A percentile compares a stretch with the other conserved stretches of the same genome.
These are phyloP conservation scores for Balaenoptera acutorostrata DNA, from an alignment of 2,113 vertebrate genomes.

Conservation along the genomic window DNA sequence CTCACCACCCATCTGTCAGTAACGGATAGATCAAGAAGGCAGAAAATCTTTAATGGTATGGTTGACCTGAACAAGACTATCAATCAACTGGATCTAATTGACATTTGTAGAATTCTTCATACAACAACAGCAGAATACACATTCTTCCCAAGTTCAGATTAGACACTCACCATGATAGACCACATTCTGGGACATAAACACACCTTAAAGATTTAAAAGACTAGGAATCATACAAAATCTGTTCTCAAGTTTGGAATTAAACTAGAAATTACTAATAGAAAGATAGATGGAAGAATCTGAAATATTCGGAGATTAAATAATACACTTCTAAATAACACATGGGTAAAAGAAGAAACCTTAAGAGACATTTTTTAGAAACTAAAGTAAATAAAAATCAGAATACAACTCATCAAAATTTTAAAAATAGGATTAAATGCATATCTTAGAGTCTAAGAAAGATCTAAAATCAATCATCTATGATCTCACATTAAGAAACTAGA, in stretches of 20 bases:
- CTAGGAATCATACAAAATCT: too few species aligned
- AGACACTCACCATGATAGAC: accelerated
- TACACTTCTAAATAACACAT: neutral
- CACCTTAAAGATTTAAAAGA: neutral
- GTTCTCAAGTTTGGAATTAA: too few species aligned
- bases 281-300: neutral
- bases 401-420: neutral
- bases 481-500: neutral
- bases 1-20: neutral
- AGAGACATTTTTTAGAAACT: neutral
- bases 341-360: neutral
- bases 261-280: neutral
- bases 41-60: neutral
- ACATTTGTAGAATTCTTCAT: neutral
- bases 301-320: too few species aligned
- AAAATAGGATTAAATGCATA: neutral
- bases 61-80: neutral
- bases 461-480: neutral
- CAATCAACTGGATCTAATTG: neutral
- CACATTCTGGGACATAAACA: neutral
- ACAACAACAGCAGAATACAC: neutral
- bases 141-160: neutral
- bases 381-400: neutral
- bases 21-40: neutral
- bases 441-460: neutral